Evolutionary conservation across 2,113 vertebrate genomes (phyloP), one percentile per base, ranked within the genome.

Genomic region (Albula glossodonta): DNA sequence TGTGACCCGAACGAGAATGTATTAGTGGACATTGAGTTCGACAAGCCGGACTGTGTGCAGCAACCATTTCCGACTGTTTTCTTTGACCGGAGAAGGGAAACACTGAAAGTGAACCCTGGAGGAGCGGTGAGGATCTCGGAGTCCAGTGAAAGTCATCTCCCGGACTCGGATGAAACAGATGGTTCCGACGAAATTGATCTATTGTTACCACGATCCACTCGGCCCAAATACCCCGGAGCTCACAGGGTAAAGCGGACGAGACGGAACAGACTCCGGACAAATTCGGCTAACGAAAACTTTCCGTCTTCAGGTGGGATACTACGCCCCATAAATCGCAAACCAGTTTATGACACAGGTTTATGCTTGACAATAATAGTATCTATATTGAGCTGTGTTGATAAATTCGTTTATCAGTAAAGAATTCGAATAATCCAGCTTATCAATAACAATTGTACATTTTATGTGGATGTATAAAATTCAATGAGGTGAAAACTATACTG

Each of bases 141-240:
- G 85, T 95, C 95, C 0, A 87, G 92, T 63, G 95, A 96, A 74
- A 95, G 94, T 88, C 92, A 94, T 15, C 79, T 96, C 7, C 94
- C 94, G 12, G 95, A 96, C 11, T 95, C 95, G 89, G 91, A 95
- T 81, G 95, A 95, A 86, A 93, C 92, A 2, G 95, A 95, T 81
- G 93, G 93, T 0, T 95, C 93, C 8, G 92, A 94, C 0, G 95
- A 96, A 88, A 94, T 95, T 83, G 81, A 94, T 78, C 90, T 95
- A 88, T 53, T 96, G 82, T 86, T 96, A 8, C 95, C 95, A 13
- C 93, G 91, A 63, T 82, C 92, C 22, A 78, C 90, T 49, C 92
- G 91, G 87, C 88, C 88, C 89, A 87, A 93, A 82, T 86, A 91
- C 77, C 91, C 92, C 19, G 90, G 90, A 78, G 88, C 81, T 0